Base-by-base conservation (phyloP, 1,140 invertebrate species). In the Ceratina calcarata region DNA sequence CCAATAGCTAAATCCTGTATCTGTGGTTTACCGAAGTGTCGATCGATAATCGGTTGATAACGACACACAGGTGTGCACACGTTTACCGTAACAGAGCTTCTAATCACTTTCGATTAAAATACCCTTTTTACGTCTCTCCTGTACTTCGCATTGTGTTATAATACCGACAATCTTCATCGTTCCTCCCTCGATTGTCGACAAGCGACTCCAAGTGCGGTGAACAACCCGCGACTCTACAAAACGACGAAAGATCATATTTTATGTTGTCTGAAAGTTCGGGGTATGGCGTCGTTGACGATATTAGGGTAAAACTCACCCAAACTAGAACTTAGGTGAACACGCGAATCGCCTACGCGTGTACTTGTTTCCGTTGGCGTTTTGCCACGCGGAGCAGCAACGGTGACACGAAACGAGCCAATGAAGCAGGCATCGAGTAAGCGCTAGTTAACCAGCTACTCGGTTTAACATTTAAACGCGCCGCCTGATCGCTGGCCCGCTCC, bases 381-480 rank as follows among this genome's bases (percentile, higher is more conserved):
- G 81, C 84, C 85, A 86, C 55, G 58, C 32, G 24, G 60, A 71
- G 24, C 69, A 71, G 68, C 71, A 76, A 49, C 65, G 78, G 65
- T 78, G 78, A 84, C 83, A 81, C 69, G 55, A 49, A 51, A 45
- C 64, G 62, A 72, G 72, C 71, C 18, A 55, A 69, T 69, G 72
- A 27, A 45, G 57, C 71, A 71, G 67, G 20, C 58, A 60, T 55
- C 71, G 32, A 65, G 66, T 74, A 24, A 65, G 58, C 37, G 66
- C 51, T 67, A 69, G 80, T 81, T 64, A 51, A 22, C 65, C 69
- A 65, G 80, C 57, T 69, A 57, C 70, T 76, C 65, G 72, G 22
- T 62, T 85, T 70, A 85, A 85, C 79, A 85, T 85, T 85, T 85
- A 82, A 85, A 73, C 70, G 15, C 57, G 24, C 71, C 55, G 16